Evolutionary conservation across 2,113 vertebrate species (phyloP), one percentile per base, ranked within the genome.

Genomic region (Oreamnos americanus): DNA sequence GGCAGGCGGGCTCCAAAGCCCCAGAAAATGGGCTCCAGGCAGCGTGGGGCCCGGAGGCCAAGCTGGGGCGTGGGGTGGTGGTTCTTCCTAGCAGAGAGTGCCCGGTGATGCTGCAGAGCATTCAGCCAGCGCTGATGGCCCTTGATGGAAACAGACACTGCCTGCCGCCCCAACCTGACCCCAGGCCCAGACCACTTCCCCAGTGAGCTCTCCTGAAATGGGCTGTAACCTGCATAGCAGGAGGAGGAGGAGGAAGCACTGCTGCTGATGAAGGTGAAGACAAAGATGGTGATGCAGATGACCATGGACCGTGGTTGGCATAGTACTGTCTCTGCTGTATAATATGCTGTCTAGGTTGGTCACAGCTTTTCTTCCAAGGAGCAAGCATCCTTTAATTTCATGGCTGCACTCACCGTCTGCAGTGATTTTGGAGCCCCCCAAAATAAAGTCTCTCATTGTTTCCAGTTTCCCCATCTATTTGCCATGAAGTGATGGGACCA

Each of bases 11-110:
- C n/a, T 12, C 51, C 67, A 25, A 36, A 2, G 25, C 64, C 28
- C 28, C 30, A 3, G 28, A 51, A 58, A 49, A 71, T 6, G 33
- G 6, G 23, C 45, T 71, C 64, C 43, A 6, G 21, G 16, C 55
- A 23, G 43, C 1, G 19, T 16, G 67, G 57, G n/a, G 30, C 21
- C 58, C 2, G 13, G 28, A 57, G 43, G 82, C 78, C 74, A 11
- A n/a, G 67, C 33, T 0, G n/a, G 10, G 85, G 33, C 0, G 0
- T 14, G 3, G 21, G n/a, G 15, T 39, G 16, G 1, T 0, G 3
- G 39, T 60, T 79, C 43, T 7, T 10, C 71, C 17, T 13, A 13
- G 7, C 53, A 55, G 87, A 78, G 55, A 76, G 33, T 0, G 1
- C 5, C 36, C 6, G 30, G 93, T 7, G 6, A 4, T 4, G 78